A percentile compares a stretch with the other conserved stretches of the same genome.
phyloP scores from a whole-genome alignment of 2,888 invertebrate genomes.

The Mesopsocus fuscifrons region DNA sequence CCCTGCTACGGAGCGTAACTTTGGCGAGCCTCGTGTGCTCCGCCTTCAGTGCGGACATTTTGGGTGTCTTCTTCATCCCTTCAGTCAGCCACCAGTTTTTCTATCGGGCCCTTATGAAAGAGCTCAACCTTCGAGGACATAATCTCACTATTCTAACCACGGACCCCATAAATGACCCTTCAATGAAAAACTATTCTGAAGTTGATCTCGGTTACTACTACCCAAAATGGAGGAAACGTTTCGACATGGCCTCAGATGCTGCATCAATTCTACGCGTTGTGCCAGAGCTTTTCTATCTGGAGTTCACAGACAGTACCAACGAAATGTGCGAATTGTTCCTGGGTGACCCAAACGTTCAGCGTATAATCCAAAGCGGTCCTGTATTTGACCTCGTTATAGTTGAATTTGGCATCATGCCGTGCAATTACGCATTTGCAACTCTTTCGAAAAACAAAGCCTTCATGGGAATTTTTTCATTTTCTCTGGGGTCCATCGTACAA shows the following conservation, averaged over 20 bases:
- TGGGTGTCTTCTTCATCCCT: conserved; percentile 18
- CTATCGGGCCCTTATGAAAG: conserved; percentile 16
- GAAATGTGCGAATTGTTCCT: conserved; percentile 7
- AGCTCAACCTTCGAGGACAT: conserved; percentile 17
- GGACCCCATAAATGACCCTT: conserved; percentile 16
- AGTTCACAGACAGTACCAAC: background rate
- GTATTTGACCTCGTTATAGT: conserved; percentile 1
- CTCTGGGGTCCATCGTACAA: background rate
- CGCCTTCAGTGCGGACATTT: conserved; percentile 16
- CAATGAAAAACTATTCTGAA: conserved; percentile 23
- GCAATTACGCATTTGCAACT: conserved; percentile 4
- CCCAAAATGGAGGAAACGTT: background rate
- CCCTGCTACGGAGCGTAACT: too few species aligned
- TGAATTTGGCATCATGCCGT: background rate
- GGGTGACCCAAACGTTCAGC: conserved; percentile 5
- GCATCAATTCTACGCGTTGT: background rate
- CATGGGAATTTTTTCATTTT: conserved; percentile 5
- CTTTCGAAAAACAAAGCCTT: background rate
- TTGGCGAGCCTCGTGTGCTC: background rate
- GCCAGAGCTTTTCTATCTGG: conserved; percentile 3
- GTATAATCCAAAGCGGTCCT: background rate
- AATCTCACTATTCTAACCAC: conserved; percentile 18
- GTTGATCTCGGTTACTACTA: conserved; percentile 17
- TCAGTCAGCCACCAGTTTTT: conserved; percentile 19
- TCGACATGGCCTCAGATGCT: conserved; percentile 8